These are phyloP conservation scores for Lepus europaeus DNA, from an alignment of 2,113 vertebrate genomes.

Conservation along the genomic window DNA sequence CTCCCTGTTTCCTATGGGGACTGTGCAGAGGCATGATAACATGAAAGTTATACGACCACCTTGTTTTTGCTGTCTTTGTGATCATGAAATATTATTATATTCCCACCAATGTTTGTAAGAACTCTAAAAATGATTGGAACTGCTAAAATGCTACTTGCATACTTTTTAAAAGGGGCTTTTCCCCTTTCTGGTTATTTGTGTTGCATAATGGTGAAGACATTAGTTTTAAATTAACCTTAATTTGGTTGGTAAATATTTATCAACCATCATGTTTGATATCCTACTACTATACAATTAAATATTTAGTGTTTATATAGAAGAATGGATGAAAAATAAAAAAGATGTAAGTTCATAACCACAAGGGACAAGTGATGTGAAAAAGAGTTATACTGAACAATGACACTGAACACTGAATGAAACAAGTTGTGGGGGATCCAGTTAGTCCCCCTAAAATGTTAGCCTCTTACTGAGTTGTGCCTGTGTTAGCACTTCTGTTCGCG, in stretches of 20 bases:
- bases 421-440: background rate
- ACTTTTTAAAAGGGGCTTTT: background rate
- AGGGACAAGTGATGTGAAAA: background rate
- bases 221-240: conserved; percentile 64
- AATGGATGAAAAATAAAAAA: conserved; percentile 45
- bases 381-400: background rate
- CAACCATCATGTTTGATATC: conserved; percentile 35
- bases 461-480: background rate
- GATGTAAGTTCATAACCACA: conserved; percentile 18
- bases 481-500: background rate
- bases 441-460: conserved; percentile 21
- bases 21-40: conserved; percentile 77
- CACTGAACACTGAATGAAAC: background rate
- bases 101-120: conserved; percentile 65
- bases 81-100: conserved; percentile 75
- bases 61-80: conserved; percentile 77
- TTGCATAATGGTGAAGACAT: conserved; percentile 67
- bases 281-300: conserved; percentile 50
- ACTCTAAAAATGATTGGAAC: conserved; percentile 60
- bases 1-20: conserved; percentile 71
- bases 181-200: background rate
- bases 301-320: conserved; percentile 37
- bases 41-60: conserved; percentile 45
- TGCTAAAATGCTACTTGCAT: conserved; percentile 65
- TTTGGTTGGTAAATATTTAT: conserved; percentile 63